phyloP scores from a whole-genome alignment of 2,797 vertebrate genomes.

The Phataginus tricuspis region DNA sequence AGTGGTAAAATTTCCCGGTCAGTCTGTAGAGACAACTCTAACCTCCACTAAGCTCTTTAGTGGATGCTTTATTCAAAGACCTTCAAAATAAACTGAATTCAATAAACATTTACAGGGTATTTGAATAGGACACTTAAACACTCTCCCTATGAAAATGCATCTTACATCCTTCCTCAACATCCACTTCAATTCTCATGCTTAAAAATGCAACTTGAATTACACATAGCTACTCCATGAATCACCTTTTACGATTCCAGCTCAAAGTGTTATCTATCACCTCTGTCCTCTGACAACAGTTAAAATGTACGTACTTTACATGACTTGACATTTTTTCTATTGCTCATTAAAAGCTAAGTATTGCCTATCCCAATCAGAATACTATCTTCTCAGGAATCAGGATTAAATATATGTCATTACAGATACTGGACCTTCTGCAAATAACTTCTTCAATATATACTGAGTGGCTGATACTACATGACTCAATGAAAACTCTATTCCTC shows the following conservation, averaged over 20 bases:
- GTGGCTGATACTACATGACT: not conserved
- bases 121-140: not conserved
- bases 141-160: not conserved
- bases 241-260: not conserved
- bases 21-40: not conserved
- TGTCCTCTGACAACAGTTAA: not conserved
- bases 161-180: not conserved
- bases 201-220: not conserved
- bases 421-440: not conserved
- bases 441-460: not conserved
- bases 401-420: not conserved
- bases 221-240: not conserved
- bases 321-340: not conserved
- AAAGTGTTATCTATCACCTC: not conserved
- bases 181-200: not conserved
- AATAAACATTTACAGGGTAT: not conserved
- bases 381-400: not conserved
- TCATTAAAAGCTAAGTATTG: not conserved
- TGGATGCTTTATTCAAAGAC: not conserved
- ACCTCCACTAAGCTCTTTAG: not conserved
- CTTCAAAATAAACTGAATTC: not conserved
- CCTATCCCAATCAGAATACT: not conserved
- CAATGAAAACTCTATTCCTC: not conserved
- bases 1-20: not conserved
- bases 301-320: not conserved